Percentiles rank a stretch among this genome's conserved stretches.
Evolutionary conservation across 2,797 vertebrate species (phyloP).

Genomic region (Sitta carolinensis): DNA sequence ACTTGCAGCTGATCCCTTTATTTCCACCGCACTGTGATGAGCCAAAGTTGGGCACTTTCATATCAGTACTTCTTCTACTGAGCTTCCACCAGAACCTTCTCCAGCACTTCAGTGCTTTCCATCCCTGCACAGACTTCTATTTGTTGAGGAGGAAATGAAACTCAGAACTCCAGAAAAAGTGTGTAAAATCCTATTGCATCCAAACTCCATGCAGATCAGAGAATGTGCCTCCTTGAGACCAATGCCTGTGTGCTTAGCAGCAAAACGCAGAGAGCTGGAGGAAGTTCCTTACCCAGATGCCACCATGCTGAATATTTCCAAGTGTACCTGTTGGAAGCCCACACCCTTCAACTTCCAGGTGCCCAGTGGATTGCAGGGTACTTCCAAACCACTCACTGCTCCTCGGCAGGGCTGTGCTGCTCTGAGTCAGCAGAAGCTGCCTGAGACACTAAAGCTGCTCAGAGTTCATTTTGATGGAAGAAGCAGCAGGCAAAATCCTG

Average conservation of each 20-base stretch:
- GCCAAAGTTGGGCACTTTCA: background rate
- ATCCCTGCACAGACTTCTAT: background rate
- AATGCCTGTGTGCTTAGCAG: background rate
- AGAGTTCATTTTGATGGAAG: background rate
- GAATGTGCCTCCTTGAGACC: background rate
- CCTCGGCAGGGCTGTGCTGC: accelerated
- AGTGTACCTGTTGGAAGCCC: background rate
- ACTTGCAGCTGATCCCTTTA: background rate
- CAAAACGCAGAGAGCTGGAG: background rate
- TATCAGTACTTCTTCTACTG: background rate
- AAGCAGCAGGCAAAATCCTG: conserved; percentile 3
- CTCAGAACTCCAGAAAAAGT: background rate
- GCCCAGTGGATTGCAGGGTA: background rate
- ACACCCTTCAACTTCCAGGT: background rate
- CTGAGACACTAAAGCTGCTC: background rate
- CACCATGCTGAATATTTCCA: background rate
- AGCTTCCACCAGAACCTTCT: background rate
- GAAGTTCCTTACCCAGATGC: background rate
- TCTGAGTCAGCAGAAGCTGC: background rate
- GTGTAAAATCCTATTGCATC: background rate
- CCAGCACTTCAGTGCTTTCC: background rate
- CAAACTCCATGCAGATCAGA: background rate
- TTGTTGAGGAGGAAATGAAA: background rate
- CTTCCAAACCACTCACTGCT: background rate
- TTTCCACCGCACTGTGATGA: background rate